Evolutionary conservation across 2,797 vertebrate species (phyloP).

Genomic region (Danio jaintianensis): DNA sequence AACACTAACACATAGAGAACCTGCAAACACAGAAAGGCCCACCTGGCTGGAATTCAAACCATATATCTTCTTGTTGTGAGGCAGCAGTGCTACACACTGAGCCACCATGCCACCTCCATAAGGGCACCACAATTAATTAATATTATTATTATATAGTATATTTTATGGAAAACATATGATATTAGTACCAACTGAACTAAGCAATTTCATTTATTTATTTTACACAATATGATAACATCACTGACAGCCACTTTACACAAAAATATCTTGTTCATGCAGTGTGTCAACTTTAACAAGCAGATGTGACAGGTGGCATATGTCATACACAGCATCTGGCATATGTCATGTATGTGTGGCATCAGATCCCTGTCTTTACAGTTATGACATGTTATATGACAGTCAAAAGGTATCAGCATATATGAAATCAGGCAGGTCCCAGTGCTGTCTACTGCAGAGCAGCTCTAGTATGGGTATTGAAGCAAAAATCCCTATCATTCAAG

Average conservation of each 20-base stretch:
- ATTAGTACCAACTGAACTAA: background rate
- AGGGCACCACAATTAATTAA: background rate
- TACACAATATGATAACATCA: background rate
- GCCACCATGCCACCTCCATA: background rate
- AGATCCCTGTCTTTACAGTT: slow-evolving; percentile 53
- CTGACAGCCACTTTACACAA: background rate
- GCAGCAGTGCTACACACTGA: too few species aligned
- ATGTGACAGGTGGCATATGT: slow-evolving; percentile 54
- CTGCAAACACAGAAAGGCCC: too few species aligned
- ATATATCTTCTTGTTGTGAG: too few species aligned
- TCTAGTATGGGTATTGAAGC: slow-evolving; percentile 34
- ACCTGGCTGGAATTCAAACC: too few species aligned
- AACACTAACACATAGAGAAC: too few species aligned
- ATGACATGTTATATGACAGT: background rate
- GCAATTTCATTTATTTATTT: background rate
- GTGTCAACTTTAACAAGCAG: slow-evolving; percentile 3
- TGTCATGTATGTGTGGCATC: slow-evolving; percentile 53
- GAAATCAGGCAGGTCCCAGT: slow-evolving; percentile 24
- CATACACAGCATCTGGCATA: slow-evolving; percentile 37
- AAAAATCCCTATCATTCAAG: slow-evolving; percentile 30
- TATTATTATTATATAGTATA: background rate
- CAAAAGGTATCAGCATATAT: slow-evolving; percentile 37
- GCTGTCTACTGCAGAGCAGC: background rate
- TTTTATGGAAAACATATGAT: background rate
- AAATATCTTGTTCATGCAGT: background rate